A percentile compares a stretch with the other conserved stretches of the same genome.
Evolutionary conservation across 2,113 vertebrate genomes (phyloP).

Genomic region (Colinus virginianus): DNA sequence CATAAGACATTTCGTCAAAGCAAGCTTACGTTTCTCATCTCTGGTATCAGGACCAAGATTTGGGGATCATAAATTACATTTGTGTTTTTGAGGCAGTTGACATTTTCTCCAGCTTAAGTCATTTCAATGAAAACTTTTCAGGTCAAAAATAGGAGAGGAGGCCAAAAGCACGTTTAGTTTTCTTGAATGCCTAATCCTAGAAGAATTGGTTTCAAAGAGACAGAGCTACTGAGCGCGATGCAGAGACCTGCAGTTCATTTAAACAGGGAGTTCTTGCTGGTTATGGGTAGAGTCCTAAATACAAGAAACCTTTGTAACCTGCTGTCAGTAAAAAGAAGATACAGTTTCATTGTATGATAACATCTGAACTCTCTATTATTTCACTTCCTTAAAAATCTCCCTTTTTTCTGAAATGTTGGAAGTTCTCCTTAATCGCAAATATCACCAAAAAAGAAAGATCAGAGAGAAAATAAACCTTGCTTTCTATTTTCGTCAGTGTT

Average conservation of each 20-base stretch:
- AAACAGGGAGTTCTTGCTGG: background rate
- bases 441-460: constrained; percentile 50
- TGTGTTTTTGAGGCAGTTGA: background rate
- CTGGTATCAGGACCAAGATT: background rate
- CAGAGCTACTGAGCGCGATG: background rate
- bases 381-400: constrained; percentile 28
- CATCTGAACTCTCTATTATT: constrained; percentile 16
- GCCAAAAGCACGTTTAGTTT: background rate
- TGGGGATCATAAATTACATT: background rate
- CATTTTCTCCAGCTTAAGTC: background rate
- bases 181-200: background rate
- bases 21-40: background rate
- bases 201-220: background rate
- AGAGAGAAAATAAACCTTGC: constrained; percentile 35
- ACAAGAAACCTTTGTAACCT: constrained; percentile 20
- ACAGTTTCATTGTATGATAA: background rate
- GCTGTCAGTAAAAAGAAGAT: constrained; percentile 29
- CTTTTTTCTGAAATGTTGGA: constrained; percentile 27
- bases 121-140: background rate
- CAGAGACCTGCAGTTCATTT: background rate
- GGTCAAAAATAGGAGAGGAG: background rate
- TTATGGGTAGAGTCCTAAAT: constrained; percentile 13
- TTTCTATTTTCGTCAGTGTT: constrained; percentile 57
- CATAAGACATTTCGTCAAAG: constrained; percentile 20
- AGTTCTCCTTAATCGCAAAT: constrained; percentile 37